Evolutionary conservation across 2,888 invertebrate genomes (phyloP).

Genomic region (Perizoma affinitatum): DNA sequence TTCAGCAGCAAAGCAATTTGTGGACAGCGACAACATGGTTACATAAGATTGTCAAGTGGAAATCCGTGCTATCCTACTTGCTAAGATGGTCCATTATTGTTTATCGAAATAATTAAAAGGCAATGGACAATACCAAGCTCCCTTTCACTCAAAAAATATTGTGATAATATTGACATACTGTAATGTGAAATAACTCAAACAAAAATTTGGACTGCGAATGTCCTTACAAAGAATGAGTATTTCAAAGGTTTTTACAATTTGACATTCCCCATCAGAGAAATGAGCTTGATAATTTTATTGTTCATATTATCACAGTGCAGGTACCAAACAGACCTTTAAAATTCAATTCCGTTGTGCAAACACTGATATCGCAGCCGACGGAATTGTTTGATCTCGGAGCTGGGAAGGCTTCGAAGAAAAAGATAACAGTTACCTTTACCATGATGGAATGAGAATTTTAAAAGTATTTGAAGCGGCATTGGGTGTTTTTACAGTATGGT

Average conservation of each 20-base stretch:
- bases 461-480: slow-evolving; percentile 8
- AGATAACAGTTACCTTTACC: slow-evolving; percentile 19
- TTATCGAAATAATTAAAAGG: no score
- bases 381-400: slow-evolving; percentile 25
- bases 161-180: no score
- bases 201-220: background rate
- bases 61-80: background rate
- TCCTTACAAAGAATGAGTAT: background rate
- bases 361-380: slow-evolving; percentile 28
- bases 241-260: background rate
- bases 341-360: slow-evolving; percentile 39
- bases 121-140: no score
- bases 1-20: slow-evolving; percentile 2
- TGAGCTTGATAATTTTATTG: slow-evolving; percentile 18
- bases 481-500: background rate
- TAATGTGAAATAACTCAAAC: background rate
- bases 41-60: background rate
- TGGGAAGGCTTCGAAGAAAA: slow-evolving; percentile 14
- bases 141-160: no score
- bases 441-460: slow-evolving; percentile 7
- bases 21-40: background rate
- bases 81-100: no score
- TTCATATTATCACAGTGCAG: slow-evolving; percentile 21
- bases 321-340: slow-evolving; percentile 30
- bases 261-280: slow-evolving; percentile 8